phyloP scores from a whole-genome alignment of 2,797 vertebrate species.

The Rhinophrynus dorsalis region DNA sequence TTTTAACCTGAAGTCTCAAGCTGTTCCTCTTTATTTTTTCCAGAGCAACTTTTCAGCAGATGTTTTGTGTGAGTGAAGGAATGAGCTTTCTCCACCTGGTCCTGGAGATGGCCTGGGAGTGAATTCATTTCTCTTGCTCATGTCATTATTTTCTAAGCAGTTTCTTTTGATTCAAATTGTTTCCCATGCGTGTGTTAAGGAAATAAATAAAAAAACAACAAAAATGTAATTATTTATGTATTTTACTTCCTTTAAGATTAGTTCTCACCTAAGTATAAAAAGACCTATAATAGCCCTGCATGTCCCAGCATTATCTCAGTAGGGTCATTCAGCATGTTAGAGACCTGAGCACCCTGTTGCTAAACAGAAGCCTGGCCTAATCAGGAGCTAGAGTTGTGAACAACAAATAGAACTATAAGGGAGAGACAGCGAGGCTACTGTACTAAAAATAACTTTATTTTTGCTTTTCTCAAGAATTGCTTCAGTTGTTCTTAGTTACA shows the following conservation, averaged over 20 bases:
- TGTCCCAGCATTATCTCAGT: too few species aligned
- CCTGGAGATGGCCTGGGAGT: constrained; percentile 5
- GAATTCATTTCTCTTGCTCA: constrained; percentile 33
- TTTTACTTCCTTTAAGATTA: too few species aligned
- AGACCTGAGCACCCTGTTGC: too few species aligned
- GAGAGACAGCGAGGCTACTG: too few species aligned
- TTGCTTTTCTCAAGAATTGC: too few species aligned
- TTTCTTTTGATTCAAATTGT: constrained; percentile 52
- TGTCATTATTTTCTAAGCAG: constrained; percentile 43
- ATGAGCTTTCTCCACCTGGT: constrained; percentile 73
- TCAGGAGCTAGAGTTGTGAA: too few species aligned
- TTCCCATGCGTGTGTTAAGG: constrained; percentile 24
- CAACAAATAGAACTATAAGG: too few species aligned
- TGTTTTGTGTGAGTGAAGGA: constrained; percentile 64
- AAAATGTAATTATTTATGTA: background rate
- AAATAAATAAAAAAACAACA: background rate
- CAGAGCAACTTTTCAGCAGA: constrained; percentile 62
- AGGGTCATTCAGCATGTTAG: too few species aligned
- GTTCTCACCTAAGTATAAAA: background rate
- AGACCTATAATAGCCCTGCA: too few species aligned
- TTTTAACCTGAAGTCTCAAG: constrained; percentile 75
- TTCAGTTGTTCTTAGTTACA: too few species aligned
- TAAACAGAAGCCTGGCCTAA: too few species aligned
- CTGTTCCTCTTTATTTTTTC: constrained; percentile 58
- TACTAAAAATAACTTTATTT: too few species aligned